These are phyloP conservation scores for Oscheius sp. DNA, from an alignment of 2,888 invertebrate species.

Conservation along the genomic window DNA sequence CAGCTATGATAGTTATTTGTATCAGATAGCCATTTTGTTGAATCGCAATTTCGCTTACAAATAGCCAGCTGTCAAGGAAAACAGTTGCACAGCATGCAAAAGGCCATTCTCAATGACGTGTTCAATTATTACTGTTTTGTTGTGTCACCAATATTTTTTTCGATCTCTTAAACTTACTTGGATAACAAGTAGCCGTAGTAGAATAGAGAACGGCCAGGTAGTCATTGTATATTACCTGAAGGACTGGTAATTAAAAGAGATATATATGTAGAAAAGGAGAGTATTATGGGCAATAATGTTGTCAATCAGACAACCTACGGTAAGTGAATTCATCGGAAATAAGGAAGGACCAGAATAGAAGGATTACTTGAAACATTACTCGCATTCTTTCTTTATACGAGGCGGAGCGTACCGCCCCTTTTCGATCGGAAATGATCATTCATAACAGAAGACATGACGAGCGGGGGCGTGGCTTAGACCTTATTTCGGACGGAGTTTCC, in stretches of 20 bases:
- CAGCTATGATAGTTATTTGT: too few species aligned
- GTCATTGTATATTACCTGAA: conserved; percentile 16
- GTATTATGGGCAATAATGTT: not conserved
- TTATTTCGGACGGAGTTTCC: conserved; percentile 12
- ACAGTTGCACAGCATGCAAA: too few species aligned
- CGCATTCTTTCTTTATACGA: too few species aligned
- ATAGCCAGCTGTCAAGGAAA: too few species aligned
- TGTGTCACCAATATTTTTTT: not conserved
- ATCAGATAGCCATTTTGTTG: too few species aligned
- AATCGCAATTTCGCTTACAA: not conserved
- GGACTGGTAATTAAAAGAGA: not conserved
- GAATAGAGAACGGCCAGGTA: not conserved
- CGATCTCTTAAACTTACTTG: not conserved
- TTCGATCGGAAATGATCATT: conserved; percentile 16
- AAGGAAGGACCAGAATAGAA: not conserved
- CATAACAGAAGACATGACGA: conserved; percentile 5
- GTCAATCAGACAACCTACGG: not conserved
- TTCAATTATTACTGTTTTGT: not conserved
- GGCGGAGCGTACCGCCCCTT: not conserved
- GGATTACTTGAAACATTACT: too few species aligned
- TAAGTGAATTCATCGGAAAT: not conserved
- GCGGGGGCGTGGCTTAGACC: conserved; percentile 3
- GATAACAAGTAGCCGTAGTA: conserved; percentile 9
- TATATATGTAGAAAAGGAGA: not conserved
- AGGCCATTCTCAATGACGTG: too few species aligned